Base-by-base conservation (phyloP, 2,888 invertebrate species). In the Coenonympha glycerion region DNA sequence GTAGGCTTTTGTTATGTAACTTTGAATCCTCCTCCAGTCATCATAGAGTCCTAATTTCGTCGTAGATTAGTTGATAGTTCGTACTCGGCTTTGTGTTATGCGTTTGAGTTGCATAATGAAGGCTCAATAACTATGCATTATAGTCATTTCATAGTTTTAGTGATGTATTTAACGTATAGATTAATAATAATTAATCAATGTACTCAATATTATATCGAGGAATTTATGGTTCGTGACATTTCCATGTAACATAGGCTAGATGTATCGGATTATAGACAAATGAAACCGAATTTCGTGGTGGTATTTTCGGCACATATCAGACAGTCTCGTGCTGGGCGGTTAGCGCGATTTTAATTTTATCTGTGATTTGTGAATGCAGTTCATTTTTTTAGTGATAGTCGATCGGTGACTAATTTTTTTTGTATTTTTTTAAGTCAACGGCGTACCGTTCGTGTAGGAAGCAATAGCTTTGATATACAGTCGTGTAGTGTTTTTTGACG, bases 141-240 rank as follows among this genome's bases (percentile, higher is more conserved):
- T 71, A 74, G 73, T 81, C 80, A 81, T 81, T 79, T 57, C 71
- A 73, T 76, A 71, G 70, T 71, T 58, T 63, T 70, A 68, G 64
- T 64, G 28, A 67, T 60, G 65, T 75, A 71, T 73, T 70, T 70
- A 73, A 64, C 66, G 62, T 56, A 66, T 69, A 67, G 63, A 59
- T n/a, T n/a, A n/a, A n/a, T n/a, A n/a, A n/a, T n/a, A n/a, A n/a
- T n/a, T 73, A 73, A 71, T 65, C 55, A 63, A 63, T 81, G 75
- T 81, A 83, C 73, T 83, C 81, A 73, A 71, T 45, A 24, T 67
- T 77, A 52, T 53, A 75, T 74, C 71, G 72, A 78, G 68, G 55
- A 66, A 71, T 68, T 73, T 74, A 82, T 77, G 83, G 83, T 84
- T 84, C 82, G 85, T 85, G 84, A 85, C 80, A 80, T 79, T 85